Evolutionary conservation across 2,113 vertebrate species (phyloP).

Genomic region (Meles meles): DNA sequence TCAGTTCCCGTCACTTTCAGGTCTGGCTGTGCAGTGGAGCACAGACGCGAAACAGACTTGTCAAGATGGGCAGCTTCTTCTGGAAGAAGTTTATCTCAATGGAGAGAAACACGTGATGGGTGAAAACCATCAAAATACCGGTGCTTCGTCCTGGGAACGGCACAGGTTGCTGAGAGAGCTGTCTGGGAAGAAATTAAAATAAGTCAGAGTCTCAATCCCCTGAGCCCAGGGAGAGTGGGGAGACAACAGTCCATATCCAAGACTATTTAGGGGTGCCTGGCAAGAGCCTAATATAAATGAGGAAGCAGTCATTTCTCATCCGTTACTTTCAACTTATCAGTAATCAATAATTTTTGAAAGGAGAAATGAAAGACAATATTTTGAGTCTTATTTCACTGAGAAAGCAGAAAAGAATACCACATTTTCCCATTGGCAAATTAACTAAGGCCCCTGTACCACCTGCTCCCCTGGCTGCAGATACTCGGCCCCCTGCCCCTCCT

Average conservation of each 20-base stretch:
- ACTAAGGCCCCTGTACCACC: accelerated
- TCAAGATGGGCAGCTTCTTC: conserved; percentile 55
- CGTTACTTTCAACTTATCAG: background rate
- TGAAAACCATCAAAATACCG: background rate
- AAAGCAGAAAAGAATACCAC: background rate
- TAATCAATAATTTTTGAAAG: background rate
- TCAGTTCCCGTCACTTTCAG: conserved; percentile 61
- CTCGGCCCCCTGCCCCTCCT: too few species aligned
- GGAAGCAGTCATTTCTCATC: background rate
- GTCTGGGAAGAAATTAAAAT: background rate
- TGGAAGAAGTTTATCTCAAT: conserved; percentile 59
- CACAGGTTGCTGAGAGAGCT: background rate
- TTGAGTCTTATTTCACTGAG: background rate
- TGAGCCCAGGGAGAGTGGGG: background rate
- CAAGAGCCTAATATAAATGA: background rate
- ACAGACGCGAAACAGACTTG: conserved; percentile 52
- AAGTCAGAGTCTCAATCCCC: background rate
- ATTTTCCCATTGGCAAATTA: background rate
- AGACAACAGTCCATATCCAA: background rate
- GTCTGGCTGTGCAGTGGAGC: conserved; percentile 57
- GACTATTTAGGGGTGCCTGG: background rate
- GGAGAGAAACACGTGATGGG: conserved; percentile 4
- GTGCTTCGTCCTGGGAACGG: background rate
- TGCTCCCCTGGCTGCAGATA: background rate
- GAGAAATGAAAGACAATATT: background rate